Evolutionary conservation across 2,113 vertebrate genomes (phyloP).

Genomic region (Nerophis lumbriciformis): DNA sequence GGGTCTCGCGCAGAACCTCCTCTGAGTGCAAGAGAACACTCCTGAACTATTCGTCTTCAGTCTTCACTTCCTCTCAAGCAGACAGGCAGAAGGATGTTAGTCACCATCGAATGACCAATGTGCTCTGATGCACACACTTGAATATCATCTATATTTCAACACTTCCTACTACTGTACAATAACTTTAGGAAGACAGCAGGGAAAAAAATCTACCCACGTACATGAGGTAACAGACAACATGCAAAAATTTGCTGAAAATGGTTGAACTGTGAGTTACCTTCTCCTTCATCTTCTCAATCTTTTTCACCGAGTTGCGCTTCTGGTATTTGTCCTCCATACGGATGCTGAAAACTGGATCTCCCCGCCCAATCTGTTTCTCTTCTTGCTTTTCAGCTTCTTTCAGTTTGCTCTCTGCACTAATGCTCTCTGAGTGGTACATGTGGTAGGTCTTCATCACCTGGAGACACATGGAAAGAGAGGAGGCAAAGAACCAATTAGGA

Average conservation of each 20-base stretch:
- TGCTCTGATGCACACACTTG: conserved; percentile 49
- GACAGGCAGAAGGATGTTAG: conserved; percentile 32
- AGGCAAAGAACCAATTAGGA: not conserved
- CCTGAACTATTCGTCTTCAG: conserved; percentile 15
- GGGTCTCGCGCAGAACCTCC: too few species aligned
- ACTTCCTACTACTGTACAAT: conserved; percentile 16
- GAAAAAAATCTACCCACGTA: not conserved
- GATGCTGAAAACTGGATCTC: conserved; percentile 88
- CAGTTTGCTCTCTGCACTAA: conserved; percentile 94
- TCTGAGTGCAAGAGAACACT: too few species aligned
- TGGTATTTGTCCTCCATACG: conserved; percentile 88
- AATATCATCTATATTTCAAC: conserved; percentile 34
- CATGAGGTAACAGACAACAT: not conserved
- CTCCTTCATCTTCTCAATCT: conserved; percentile 99
- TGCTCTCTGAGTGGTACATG: conserved; percentile 97
- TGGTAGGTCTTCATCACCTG: conserved; percentile 99
- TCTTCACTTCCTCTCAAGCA: conserved; percentile 33
- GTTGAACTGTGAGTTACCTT: conserved; percentile 73
- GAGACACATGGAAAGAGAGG: not conserved
- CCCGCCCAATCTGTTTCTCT: conserved; percentile 89
- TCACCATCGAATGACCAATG: conserved; percentile 43
- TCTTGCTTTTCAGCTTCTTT: conserved; percentile 98
- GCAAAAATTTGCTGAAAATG: not conserved
- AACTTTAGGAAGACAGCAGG: conserved; percentile 42
- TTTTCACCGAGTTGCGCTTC: conserved; percentile 94